Percentiles rank a stretch among this genome's conserved stretches.
Evolutionary conservation across 1,140 invertebrate genomes (phyloP).

Genomic region (Gonioctena quinquepunctata): DNA sequence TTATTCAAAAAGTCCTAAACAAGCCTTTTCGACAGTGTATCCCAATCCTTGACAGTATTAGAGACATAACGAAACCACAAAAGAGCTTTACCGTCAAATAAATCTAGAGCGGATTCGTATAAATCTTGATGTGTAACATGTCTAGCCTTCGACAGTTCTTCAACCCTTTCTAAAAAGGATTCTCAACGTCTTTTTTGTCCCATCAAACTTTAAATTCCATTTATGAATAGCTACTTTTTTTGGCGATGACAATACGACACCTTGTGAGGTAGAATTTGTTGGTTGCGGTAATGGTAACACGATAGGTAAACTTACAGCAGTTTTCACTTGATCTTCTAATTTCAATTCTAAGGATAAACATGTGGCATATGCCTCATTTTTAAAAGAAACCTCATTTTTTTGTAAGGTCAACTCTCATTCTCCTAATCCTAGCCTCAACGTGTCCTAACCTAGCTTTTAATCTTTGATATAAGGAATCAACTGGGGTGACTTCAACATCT

Average conservation of each 20-base stretch:
- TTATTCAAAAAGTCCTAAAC: conserved; percentile 37
- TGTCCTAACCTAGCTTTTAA: not conserved
- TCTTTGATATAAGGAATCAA: not conserved
- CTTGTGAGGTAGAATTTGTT: not conserved
- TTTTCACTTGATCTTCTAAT: not conserved
- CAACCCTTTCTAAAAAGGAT: conserved; percentile 9
- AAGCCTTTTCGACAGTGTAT: conserved; percentile 27
- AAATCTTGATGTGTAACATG: not conserved
- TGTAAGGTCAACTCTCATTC: not conserved
- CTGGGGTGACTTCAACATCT: not conserved
- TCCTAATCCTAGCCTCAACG: not conserved
- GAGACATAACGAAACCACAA: conserved; percentile 18
- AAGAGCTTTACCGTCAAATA: conserved; percentile 10
- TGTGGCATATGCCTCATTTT: not conserved
- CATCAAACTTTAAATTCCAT: not conserved
- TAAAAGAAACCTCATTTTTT: not conserved
- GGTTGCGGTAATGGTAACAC: not conserved
- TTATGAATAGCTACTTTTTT: not conserved
- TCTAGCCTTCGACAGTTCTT: not conserved
- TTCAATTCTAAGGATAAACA: not conserved
- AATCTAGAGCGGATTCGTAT: conserved; percentile 14
- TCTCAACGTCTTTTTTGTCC: not conserved
- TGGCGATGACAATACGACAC: not conserved
- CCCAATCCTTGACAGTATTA: conserved; percentile 32
- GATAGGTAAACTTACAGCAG: not conserved